Conservation (phyloP, 2,113 vertebrate genomes). For the Asarcornis scutulata region DNA sequence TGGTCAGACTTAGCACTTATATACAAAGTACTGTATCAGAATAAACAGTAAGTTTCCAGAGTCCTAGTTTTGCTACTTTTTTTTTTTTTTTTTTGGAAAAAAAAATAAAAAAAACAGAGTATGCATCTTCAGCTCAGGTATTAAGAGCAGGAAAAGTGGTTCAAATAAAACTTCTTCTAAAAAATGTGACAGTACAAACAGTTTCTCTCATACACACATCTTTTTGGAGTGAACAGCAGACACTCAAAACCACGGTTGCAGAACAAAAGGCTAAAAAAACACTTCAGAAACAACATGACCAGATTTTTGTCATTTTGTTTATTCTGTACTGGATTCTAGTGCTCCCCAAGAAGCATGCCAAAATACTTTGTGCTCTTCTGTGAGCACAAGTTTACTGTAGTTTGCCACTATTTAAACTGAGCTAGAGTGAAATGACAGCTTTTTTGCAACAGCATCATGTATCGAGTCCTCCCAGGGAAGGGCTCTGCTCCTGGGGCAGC, state of each 20-base stretch:
- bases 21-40: not conserved
- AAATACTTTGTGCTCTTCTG: not conserved
- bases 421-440: not conserved
- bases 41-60: not conserved
- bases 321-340: not conserved
- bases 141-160: not conserved
- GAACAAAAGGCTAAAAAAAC: not conserved
- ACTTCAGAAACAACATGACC: not conserved
- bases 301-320: not conserved
- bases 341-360: not conserved
- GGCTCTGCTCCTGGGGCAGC: not conserved
- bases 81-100: too few relatives aligned
- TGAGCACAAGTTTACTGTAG: not conserved
- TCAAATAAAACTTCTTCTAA: not conserved
- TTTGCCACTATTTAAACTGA: not conserved
- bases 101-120: not conserved
- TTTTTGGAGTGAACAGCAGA: not conserved
- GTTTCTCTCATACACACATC: rapidly evolving
- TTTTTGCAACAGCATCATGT: not conserved
- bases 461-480: rapidly evolving
- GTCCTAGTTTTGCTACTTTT: not conserved
- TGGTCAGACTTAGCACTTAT: not conserved
- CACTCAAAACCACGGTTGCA: not conserved
- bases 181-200: not conserved
- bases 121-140: not conserved